Evolutionary conservation across 2,113 vertebrate genomes (phyloP), one percentile per base, ranked within the genome.

Genomic region (Cricetomys ansorgei): DNA sequence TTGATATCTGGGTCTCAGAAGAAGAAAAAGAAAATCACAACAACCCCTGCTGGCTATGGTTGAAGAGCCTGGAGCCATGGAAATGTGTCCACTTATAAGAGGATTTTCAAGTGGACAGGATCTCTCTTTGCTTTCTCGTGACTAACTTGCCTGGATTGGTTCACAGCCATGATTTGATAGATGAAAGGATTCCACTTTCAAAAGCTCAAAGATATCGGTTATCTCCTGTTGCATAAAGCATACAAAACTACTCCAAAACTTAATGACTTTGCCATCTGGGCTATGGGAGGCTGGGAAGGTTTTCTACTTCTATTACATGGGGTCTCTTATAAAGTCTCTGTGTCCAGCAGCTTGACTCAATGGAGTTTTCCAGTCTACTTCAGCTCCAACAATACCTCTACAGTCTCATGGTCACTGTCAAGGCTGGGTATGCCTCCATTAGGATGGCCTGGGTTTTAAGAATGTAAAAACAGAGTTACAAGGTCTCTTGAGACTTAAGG

Each of bases 1-100:
- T 94, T 83, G 69, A 83, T 97, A 96, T 98, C 70, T 89, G 34
- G 67, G 45, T 88, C 93, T 94, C 50, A 94, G 96, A 88, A 95
- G 97, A 94, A 97, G 69, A 94, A 98, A 85, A 7, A 50, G 62
- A 67, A 70, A 95, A 3, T 59, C 92, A 94, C 7, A 89, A 95
- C 37, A 69, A 48, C 69, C 59, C 8, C 65, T 91, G 53, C 50
- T 64, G 77, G 48, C 37, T 70, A 25, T 0, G 31, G 91, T 81
- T 81, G 11, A 92, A 75, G 79, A 92, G 73, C 1, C 57, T 94
- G 9, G 27, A 48, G 29, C 8, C 19, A 65, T 40, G 11, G 31
- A 91, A 25, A 45, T 37, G 21, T 43, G 3, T 59, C 89, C 0
- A 2, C 3, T 23, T 59, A 4, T 53, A 67, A 57, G 16, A 88